Conservation (phyloP, 2,888 invertebrate species). For the Zootermopsis nevadensis region DNA sequence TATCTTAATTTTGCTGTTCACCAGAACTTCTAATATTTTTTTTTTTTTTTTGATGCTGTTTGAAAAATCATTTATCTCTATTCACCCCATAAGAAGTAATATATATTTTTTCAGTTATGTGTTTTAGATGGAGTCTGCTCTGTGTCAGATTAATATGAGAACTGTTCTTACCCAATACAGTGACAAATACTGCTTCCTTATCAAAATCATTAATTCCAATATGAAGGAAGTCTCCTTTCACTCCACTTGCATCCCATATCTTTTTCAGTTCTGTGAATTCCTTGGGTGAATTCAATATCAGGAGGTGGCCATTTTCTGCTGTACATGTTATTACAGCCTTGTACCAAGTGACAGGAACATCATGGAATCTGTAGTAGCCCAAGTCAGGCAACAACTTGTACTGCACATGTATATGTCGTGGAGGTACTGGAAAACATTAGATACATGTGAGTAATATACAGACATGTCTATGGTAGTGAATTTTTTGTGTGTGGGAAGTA, state of each 20-base stretch:
- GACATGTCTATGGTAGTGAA: no score
- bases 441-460: background rate
- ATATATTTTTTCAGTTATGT: no score
- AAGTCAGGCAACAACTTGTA: background rate
- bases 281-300: background rate
- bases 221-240: background rate
- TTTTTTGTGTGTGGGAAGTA: no score
- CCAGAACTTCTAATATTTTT: no score
- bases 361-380: background rate
- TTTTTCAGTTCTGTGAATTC: background rate
- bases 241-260: background rate
- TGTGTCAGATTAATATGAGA: no score
- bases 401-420: background rate
- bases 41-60: no score
- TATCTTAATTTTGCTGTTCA: no score
- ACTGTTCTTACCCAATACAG: background rate
- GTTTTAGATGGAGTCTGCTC: no score
- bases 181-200: background rate
- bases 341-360: background rate
- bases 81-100: no score
- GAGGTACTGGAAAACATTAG: background rate
- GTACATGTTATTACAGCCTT: background rate
- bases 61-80: no score
- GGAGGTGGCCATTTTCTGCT: background rate
- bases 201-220: background rate